phyloP scores from a whole-genome alignment of 2,888 invertebrate genomes.

The Mesodorylaimus sp. region DNA sequence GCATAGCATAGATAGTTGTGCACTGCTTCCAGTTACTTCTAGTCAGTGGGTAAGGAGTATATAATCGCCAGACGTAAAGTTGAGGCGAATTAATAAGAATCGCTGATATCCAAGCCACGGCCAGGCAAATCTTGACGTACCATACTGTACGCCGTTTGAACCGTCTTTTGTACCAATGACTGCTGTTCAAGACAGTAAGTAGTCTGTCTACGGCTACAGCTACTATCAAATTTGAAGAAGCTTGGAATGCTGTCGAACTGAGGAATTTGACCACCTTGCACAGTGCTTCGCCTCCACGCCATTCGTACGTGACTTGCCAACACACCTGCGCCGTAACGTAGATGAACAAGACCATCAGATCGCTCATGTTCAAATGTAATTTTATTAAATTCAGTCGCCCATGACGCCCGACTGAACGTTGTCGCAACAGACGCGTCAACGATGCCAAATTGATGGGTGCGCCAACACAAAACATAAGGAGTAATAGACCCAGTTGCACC shows the following conservation, averaged over 20 bases:
- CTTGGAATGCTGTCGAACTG: conserved; percentile 23
- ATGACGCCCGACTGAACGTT: too few relatives aligned
- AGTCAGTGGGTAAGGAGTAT: too few relatives aligned
- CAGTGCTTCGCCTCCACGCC: conserved; percentile 25
- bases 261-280: conserved; percentile 25
- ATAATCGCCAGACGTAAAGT: conserved; percentile 2
- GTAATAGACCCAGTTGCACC: too few relatives aligned
- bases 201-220: conserved; percentile 28
- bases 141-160: too few relatives aligned
- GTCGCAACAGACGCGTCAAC: too few relatives aligned
- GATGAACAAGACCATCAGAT: conserved; percentile 28
- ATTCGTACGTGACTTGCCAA: conserved; percentile 27
- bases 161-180: too few relatives aligned
- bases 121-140: too few relatives aligned
- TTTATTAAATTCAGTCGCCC: not conserved
- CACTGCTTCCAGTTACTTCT: conserved; percentile 1
- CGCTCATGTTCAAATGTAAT: conserved; percentile 15
- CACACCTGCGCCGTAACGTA: conserved; percentile 24
- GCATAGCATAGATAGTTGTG: not conserved
- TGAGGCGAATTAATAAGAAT: not conserved
- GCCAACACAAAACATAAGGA: not conserved
- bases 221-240: conserved; percentile 29
- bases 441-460: not conserved
- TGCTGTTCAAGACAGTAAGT: too few relatives aligned
- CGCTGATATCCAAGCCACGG: too few relatives aligned